Evolutionary conservation across 1,140 invertebrate species (phyloP).

Genomic region (Meloidogyne floridensis): DNA sequence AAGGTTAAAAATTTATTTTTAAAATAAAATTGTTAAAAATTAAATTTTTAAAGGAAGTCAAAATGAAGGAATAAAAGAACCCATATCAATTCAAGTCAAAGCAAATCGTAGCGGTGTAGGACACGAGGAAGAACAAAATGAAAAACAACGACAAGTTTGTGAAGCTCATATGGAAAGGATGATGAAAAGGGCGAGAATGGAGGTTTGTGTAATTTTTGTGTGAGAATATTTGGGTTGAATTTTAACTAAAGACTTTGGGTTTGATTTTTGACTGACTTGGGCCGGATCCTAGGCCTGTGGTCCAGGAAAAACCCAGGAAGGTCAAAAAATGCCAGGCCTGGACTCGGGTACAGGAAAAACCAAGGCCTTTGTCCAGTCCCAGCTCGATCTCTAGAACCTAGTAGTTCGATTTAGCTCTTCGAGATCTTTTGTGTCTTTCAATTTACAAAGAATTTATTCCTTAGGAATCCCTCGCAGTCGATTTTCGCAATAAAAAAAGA

Average conservation of each 20-base stretch:
- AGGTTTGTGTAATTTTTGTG: conserved; percentile 34
- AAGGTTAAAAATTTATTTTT: conserved; percentile 30
- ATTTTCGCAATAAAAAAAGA: conserved; percentile 73
- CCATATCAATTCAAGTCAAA: conserved; percentile 76
- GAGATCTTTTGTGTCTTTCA: not conserved
- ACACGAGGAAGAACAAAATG: conserved; percentile 69
- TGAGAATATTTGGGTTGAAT: conserved; percentile 2
- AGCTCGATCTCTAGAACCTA: too few species aligned
- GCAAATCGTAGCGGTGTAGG: conserved; percentile 76
- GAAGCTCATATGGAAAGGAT: conserved; percentile 67
- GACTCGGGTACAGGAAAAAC: too few species aligned
- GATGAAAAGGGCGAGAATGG: conserved; percentile 60
- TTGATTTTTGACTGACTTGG: too few species aligned
- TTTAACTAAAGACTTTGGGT: not conserved
- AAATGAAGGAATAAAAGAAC: conserved; percentile 73
- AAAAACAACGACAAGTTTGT: conserved; percentile 65
- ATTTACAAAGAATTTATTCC: conserved; percentile 5
- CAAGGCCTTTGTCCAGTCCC: too few species aligned
- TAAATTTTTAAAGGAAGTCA: conserved; percentile 27
- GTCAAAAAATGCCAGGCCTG: too few species aligned
- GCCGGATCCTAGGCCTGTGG: too few species aligned
- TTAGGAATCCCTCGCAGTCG: conserved; percentile 67
- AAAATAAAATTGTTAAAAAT: conserved; percentile 32
- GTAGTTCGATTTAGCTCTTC: not conserved
- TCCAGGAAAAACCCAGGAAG: too few species aligned